phyloP scores from a whole-genome alignment of 2,797 vertebrate genomes.

The Myoxocephalus aenaeus region DNA sequence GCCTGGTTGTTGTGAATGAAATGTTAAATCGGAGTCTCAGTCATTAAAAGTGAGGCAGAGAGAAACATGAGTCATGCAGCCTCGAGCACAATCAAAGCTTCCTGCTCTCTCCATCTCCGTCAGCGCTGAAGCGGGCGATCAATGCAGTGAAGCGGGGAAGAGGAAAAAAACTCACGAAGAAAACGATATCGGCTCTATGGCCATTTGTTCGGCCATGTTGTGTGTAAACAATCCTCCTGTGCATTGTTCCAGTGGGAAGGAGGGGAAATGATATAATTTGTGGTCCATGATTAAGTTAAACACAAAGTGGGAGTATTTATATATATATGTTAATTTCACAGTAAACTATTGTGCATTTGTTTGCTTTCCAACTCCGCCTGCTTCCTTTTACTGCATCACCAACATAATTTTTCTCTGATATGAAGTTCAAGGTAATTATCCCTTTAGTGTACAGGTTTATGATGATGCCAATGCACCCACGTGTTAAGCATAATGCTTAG shows the following conservation, averaged over 20 bases:
- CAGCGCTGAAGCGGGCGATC: slow-evolving; percentile 9
- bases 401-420: not conserved
- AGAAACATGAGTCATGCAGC: slow-evolving; percentile 74
- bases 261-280: slow-evolving; percentile 15
- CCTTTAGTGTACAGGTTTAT: not conserved
- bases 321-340: too few relatives aligned
- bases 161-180: not conserved
- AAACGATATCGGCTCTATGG: not conserved
- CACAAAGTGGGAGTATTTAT: not conserved
- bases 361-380: not conserved
- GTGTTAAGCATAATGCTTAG: not conserved
- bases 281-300: not conserved
- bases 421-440: not conserved
- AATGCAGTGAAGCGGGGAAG: not conserved
- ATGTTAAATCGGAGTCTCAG: slow-evolving; percentile 53
- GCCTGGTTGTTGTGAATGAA: slow-evolving; percentile 58
- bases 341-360: not conserved
- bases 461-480: not conserved
- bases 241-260: slow-evolving; percentile 13
- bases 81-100: slow-evolving; percentile 69
- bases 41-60: slow-evolving; percentile 57
- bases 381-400: not conserved
- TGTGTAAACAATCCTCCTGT: slow-evolving; percentile 15
- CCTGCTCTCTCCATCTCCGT: slow-evolving; percentile 41
- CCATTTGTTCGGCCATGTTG: not conserved